Evolutionary conservation across 2,113 vertebrate species (phyloP).

Genomic region (Coturnix japonica): DNA sequence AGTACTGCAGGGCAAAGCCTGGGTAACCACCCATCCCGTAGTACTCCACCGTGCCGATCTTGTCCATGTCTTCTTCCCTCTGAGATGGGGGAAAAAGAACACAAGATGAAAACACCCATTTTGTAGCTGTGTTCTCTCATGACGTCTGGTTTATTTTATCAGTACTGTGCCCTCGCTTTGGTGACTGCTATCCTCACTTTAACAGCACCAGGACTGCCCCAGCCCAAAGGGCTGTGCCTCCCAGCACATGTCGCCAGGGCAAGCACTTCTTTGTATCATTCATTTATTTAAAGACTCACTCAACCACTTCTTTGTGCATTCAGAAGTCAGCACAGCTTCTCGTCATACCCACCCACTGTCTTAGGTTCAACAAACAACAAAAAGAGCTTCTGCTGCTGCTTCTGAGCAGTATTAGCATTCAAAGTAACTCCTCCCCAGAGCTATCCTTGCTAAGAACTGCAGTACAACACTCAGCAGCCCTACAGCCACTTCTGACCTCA

Average conservation of each 20-base stretch:
- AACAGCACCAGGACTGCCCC: accelerated
- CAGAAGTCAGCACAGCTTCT: background rate
- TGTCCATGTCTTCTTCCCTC: conserved; percentile 84
- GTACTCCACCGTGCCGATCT: conserved; percentile 83
- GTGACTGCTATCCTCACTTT: accelerated
- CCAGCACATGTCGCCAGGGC: background rate
- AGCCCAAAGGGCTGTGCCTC: background rate
- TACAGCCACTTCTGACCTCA: background rate
- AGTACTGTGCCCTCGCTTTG: accelerated
- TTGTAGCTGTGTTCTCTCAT: background rate
- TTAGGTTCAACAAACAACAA: background rate
- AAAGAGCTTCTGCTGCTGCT: background rate
- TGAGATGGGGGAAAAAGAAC: conserved; percentile 46
- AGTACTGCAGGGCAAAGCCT: conserved; percentile 94
- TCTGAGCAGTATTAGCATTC: background rate
- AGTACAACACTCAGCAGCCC: background rate
- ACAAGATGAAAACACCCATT: accelerated
- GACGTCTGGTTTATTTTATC: background rate
- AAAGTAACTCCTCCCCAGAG: background rate
- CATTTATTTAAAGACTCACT: background rate
- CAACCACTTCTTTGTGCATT: accelerated
- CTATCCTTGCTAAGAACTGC: background rate
- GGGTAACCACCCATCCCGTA: conserved; percentile 76
- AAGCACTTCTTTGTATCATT: background rate
- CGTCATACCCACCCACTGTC: accelerated